Evolutionary conservation across 1,140 invertebrate species (phyloP).

Genomic region (Pseudomyrmex concolor): DNA sequence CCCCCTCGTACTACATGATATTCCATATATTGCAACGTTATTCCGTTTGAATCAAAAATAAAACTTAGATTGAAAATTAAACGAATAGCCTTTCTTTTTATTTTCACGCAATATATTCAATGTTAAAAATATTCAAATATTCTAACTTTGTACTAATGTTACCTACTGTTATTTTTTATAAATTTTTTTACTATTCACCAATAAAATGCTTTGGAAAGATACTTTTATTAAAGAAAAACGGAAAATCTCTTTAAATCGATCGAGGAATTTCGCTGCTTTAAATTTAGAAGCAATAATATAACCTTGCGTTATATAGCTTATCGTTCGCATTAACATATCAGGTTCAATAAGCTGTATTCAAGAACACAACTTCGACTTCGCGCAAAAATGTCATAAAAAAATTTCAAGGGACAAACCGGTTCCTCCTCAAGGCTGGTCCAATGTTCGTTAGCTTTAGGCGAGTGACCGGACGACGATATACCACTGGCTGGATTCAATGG

Average conservation of each 20-base stretch:
- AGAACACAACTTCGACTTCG: conserved; percentile 15
- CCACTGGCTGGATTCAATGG: conserved; percentile 84
- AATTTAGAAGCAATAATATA: background rate
- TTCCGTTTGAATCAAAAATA: background rate
- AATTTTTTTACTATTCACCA: too few relatives aligned
- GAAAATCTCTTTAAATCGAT: background rate
- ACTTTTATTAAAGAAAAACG: too few relatives aligned
- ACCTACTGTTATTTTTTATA: too few relatives aligned
- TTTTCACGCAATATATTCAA: background rate
- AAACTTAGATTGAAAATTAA: conserved; percentile 26
- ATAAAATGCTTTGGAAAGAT: too few relatives aligned
- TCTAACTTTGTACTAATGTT: too few relatives aligned
- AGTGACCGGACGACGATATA: conserved; percentile 85
- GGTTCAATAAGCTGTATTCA: background rate
- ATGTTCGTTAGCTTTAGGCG: conserved; percentile 89
- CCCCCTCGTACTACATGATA: background rate
- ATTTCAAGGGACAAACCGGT: conserved; percentile 85
- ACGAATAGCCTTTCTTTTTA: background rate
- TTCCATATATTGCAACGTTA: background rate
- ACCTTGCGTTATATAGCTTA: background rate
- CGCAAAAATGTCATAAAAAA: conserved; percentile 21
- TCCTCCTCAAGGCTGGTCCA: conserved; percentile 94
- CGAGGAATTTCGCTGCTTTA: background rate
- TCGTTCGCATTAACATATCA: conserved; percentile 14
- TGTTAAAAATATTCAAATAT: background rate